A percentile compares a stretch with the other conserved stretches of the same genome.
phyloP scores from a whole-genome alignment of 2,113 vertebrate genomes.

The Orientallactaga bullata region DNA sequence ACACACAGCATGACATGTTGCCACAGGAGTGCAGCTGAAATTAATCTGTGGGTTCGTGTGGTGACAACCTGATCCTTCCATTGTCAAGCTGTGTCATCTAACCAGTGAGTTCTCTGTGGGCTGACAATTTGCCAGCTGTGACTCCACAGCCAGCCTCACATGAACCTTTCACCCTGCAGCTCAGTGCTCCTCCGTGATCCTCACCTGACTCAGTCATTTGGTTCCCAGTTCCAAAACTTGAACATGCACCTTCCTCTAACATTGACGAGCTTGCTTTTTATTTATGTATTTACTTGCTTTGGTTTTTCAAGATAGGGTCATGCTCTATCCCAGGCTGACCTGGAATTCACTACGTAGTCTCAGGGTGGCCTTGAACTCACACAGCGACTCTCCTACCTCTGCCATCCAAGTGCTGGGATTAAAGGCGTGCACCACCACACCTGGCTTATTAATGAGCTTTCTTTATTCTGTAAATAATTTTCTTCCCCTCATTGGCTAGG shows the following conservation, averaged over 20 bases:
- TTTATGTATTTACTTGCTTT: too few species aligned
- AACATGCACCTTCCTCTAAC: neutral
- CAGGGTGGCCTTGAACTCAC: too few species aligned
- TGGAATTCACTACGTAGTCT: too few species aligned
- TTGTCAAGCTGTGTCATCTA: neutral
- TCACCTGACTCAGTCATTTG: constrained; percentile 30
- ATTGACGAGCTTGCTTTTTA: neutral
- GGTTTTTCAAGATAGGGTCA: too few species aligned
- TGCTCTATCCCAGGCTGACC: too few species aligned
- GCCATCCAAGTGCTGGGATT: too few species aligned
- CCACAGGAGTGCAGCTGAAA: neutral
- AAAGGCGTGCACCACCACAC: too few species aligned
- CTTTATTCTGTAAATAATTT: neutral
- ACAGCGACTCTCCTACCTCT: too few species aligned
- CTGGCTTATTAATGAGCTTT: too few species aligned
- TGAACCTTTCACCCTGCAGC: neutral
- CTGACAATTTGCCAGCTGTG: neutral
- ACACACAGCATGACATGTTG: neutral
- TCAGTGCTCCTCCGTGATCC: neutral
- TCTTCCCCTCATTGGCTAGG: neutral
- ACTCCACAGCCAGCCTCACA: neutral
- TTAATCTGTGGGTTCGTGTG: neutral
- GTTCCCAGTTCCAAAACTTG: neutral
- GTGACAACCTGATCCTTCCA: neutral
- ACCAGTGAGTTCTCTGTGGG: neutral